Evolutionary conservation across 2,113 vertebrate species (phyloP).

Genomic region (Heteronetta atricapilla): DNA sequence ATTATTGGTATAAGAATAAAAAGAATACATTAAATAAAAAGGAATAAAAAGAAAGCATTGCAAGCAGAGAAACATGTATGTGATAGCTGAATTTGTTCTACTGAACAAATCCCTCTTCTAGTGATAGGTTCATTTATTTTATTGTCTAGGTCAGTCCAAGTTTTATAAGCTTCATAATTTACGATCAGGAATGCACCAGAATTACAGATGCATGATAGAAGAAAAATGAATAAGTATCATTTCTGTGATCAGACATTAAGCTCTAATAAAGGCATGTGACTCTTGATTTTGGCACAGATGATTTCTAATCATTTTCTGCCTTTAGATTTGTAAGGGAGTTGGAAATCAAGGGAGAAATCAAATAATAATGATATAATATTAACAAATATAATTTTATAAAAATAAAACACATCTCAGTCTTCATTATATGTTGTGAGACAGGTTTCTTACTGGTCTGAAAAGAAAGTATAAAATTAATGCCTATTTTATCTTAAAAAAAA

Average conservation of each 20-base stretch:
- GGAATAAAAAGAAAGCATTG: not conserved
- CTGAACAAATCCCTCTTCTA: not conserved
- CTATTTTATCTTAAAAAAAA: not conserved
- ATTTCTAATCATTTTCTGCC: not conserved
- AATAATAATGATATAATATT: not conserved
- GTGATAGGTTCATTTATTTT: not conserved
- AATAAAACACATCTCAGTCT: not conserved
- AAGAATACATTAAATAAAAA: not conserved
- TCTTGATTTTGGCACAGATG: not conserved
- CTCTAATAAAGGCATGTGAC: not conserved
- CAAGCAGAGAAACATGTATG: not conserved
- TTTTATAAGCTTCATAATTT: not conserved
- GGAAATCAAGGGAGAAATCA: not conserved
- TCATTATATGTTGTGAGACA: not conserved
- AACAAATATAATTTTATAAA: not conserved
- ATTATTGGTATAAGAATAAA: not conserved
- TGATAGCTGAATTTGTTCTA: not conserved
- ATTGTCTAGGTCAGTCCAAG: not conserved
- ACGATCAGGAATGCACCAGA: not conserved
- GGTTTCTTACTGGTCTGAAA: not conserved
- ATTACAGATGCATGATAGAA: not conserved
- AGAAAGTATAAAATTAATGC: not conserved
- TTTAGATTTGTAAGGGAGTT: not conserved
- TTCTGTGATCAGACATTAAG: not conserved
- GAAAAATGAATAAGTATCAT: not conserved